Conservation (phyloP, 2,888 invertebrate genomes). For the Eristalis intricaria region DNA sequence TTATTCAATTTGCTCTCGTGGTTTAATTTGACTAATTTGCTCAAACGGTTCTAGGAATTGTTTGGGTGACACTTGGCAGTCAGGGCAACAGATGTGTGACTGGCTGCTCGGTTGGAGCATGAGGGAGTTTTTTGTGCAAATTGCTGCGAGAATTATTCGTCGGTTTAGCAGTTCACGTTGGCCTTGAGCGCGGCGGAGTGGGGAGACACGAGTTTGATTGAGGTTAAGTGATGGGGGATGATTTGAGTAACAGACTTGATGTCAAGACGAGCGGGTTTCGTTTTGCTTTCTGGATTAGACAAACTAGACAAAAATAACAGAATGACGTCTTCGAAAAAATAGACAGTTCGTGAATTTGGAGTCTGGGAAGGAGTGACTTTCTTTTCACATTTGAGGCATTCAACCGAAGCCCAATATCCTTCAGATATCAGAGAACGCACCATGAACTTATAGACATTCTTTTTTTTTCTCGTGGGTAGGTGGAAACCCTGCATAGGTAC, state of each 20-base stretch:
- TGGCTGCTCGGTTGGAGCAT: not conserved
- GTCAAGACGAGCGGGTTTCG: not conserved
- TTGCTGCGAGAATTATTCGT: not conserved
- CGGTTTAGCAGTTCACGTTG: not conserved
- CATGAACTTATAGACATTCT: no score
- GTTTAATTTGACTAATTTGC: not conserved
- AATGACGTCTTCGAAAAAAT: not conserved
- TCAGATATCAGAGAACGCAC: no score
- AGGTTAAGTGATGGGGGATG: not conserved
- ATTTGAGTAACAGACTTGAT: no score
- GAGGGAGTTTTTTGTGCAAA: not conserved
- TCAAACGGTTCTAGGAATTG: not conserved
- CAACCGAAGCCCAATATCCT: no score
- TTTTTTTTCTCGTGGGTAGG: no score
- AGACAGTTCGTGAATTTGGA: no score
- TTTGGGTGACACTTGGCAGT: not conserved
- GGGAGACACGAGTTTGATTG: not conserved
- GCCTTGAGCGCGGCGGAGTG: not conserved
- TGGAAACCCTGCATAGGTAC: no score
- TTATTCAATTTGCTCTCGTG: no score
- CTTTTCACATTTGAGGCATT: no score
- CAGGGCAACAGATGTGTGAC: not conserved
- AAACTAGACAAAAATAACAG: not conserved
- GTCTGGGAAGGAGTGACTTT: no score
- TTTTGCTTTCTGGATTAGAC: no score